Evolutionary conservation across 1,140 invertebrate species (phyloP).

Genomic region (Tetragnatha versicolor): DNA sequence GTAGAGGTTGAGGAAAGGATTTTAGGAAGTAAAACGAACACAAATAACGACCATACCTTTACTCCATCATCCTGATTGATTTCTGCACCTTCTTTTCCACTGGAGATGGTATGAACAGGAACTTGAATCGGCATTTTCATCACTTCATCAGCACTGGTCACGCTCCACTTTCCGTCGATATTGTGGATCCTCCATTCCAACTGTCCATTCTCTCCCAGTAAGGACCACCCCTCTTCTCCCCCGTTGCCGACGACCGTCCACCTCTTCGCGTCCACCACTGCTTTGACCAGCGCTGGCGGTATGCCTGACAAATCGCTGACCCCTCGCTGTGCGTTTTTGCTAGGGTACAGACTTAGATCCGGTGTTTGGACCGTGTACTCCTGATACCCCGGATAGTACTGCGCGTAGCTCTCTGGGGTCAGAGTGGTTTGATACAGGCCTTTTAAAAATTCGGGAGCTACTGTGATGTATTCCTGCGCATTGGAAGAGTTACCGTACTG

Average conservation of each 20-base stretch:
- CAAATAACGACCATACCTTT: too few relatives aligned
- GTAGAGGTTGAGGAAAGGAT: too few relatives aligned
- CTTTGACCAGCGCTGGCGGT: constrained; percentile 31
- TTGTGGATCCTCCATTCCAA: constrained; percentile 49
- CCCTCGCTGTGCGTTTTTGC: too few relatives aligned
- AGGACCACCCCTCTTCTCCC: constrained; percentile 29
- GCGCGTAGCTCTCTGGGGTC: not conserved
- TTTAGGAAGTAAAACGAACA: too few relatives aligned
- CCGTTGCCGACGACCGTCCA: constrained; percentile 36
- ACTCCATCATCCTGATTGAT: too few relatives aligned
- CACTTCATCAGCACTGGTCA: constrained; percentile 29
- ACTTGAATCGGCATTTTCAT: not conserved
- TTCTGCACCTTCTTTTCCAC: too few relatives aligned
- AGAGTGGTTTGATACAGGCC: not conserved
- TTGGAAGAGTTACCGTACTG: not conserved
- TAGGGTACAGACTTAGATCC: too few relatives aligned
- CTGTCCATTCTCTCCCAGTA: constrained; percentile 32
- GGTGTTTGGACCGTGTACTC: not conserved
- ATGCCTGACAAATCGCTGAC: constrained; percentile 2
- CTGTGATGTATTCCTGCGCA: not conserved
- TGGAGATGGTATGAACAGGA: too few relatives aligned
- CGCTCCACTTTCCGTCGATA: constrained; percentile 37
- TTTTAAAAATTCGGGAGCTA: not conserved
- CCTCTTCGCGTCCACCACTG: constrained; percentile 32
- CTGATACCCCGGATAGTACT: not conserved